These are phyloP conservation scores for Etheostoma nigrum DNA, from an alignment of 2,797 vertebrate species.

Conservation along the genomic window DNA sequence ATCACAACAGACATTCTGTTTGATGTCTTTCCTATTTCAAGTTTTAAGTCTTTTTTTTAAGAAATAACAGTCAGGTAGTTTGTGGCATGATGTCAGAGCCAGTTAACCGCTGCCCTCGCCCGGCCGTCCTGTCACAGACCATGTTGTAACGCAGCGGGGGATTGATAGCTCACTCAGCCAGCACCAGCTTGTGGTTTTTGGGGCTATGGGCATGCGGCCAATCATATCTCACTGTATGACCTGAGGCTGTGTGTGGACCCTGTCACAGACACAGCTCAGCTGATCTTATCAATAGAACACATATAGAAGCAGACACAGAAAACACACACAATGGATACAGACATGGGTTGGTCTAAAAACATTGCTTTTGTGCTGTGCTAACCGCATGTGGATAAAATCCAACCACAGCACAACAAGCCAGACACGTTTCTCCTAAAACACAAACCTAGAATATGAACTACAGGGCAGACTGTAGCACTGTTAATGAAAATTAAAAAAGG, in stretches of 20 bases:
- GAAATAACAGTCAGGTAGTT: constrained; percentile 47
- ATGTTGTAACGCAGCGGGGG: constrained; percentile 44
- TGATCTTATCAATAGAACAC: constrained; percentile 54
- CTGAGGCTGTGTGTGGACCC: constrained; percentile 19
- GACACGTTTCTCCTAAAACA: constrained; percentile 17
- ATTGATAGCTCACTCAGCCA: constrained; percentile 54
- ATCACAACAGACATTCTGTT: constrained; percentile 34
- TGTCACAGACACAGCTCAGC: constrained; percentile 24
- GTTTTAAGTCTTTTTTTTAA: constrained; percentile 47
- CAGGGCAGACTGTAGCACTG: not conserved
- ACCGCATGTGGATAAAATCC: constrained; percentile 48
- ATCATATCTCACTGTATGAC: constrained; percentile 34
- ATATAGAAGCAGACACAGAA: constrained; percentile 38
- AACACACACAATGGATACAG: not conserved
- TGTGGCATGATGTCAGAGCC: constrained; percentile 18
- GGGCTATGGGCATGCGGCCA: constrained; percentile 38
- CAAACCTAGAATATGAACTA: not conserved
- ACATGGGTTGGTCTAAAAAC: constrained; percentile 22
- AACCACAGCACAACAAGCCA: constrained; percentile 27
- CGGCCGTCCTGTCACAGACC: constrained; percentile 13
- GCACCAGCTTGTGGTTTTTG: constrained; percentile 22
- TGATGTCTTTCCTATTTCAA: constrained; percentile 30
- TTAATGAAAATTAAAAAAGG: not conserved
- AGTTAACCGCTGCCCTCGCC: constrained; percentile 27
- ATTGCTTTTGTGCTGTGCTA: constrained; percentile 12